These are phyloP conservation scores for Micromys minutus DNA, from an alignment of 2,113 vertebrate species.

Conservation along the genomic window DNA sequence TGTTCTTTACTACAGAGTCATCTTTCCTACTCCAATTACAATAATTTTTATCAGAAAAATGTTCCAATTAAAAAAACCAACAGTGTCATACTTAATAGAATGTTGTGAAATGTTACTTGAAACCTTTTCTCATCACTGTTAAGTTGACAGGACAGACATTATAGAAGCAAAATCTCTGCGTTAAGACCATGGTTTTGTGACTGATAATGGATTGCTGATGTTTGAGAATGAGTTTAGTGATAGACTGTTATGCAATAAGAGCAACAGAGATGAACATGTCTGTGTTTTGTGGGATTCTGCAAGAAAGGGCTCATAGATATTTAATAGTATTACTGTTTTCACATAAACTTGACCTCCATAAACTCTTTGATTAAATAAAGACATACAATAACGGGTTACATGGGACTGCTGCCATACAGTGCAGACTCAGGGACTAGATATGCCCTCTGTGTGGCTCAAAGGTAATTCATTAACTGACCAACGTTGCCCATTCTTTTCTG, in stretches of 20 bases:
- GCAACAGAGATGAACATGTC: neutral
- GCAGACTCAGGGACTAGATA: neutral
- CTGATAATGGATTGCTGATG: neutral
- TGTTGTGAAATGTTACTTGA: conserved; percentile 10
- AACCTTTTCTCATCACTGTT: neutral
- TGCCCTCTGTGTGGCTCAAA: neutral
- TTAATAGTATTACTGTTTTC: neutral
- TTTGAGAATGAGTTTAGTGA: neutral
- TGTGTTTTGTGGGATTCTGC: neutral
- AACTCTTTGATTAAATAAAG: neutral
- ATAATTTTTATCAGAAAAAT: neutral
- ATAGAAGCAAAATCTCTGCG: neutral
- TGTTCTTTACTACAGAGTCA: neutral
- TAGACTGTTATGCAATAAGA: neutral
- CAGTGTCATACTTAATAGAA: neutral
- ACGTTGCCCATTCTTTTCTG: neutral
- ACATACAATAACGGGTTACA: neutral
- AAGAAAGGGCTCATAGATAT: neutral
- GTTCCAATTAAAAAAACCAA: neutral
- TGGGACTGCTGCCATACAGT: neutral
- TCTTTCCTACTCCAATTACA: neutral
- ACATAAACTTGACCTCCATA: neutral
- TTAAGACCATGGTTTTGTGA: neutral
- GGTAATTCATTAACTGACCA: neutral
- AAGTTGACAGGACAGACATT: neutral